Conservation (phyloP, 2,888 invertebrate genomes). For the Nomada lathburiana region DNA sequence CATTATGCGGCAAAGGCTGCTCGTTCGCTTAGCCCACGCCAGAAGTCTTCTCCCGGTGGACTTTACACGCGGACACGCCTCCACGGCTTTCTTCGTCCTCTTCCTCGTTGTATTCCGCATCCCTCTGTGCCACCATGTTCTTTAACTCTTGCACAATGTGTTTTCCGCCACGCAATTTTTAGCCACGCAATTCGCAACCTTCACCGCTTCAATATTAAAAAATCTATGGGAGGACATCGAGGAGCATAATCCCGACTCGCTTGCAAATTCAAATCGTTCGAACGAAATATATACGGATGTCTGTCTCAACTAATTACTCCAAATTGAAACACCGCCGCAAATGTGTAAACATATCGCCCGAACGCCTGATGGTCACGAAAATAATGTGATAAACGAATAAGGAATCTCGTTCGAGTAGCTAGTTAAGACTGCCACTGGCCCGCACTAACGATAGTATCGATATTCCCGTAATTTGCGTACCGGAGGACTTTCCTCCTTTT, state of each 20-base stretch:
- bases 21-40: conserved; percentile 73
- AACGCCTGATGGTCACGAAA: no score
- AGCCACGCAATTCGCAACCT: no score
- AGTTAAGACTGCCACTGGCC: conserved; percentile 31
- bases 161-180: conserved; percentile 45
- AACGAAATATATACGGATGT: background rate
- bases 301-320: background rate
- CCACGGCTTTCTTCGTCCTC: conserved; percentile 64
- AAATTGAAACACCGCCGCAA: background rate
- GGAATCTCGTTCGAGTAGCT: conserved; percentile 19
- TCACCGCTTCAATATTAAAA: background rate
- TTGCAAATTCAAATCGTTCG: conserved; percentile 7
- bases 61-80: conserved; percentile 74
- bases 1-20: conserved; percentile 79
- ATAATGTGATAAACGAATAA: conserved; percentile 36
- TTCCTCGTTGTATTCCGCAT: conserved; percentile 48
- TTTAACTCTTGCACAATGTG: conserved; percentile 49
- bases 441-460: conserved; percentile 34
- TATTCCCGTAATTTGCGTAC: conserved; percentile 45
- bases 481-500: background rate
- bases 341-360: background rate
- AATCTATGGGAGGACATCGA: background rate
- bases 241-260: no score
- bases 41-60: conserved; percentile 71
- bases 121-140: conserved; percentile 31